Base-by-base conservation (phyloP, 2,888 invertebrate species). In the Athalia cordata region DNA sequence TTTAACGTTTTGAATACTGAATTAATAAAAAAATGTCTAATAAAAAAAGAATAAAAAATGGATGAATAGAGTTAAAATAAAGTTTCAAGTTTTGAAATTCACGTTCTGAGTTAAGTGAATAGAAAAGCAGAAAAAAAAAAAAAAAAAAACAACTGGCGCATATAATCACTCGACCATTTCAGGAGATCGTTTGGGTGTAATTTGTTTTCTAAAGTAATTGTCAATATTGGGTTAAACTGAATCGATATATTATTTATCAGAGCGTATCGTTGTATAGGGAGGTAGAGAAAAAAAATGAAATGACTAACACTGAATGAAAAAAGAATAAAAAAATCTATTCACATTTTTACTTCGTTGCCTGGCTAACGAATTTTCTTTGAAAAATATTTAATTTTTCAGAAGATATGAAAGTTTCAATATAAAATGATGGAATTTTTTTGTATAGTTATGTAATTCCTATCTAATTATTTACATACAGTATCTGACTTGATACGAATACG, bases 241-340 rank as follows among this genome's bases (percentile, higher is more conserved):
- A 55, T 68, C 29, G n/a, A 68, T 55, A 6, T 8, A 55, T 55
- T 15, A 55, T 72, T 72, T 59, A 72, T 72, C 72, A 72, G 72
- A 72, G 59, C 72, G 59, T 47, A 72, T 59, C 57, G 55, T n/a
- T n/a, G 7, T 55, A 29, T 29, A 29, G 29, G 29, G 2, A 29
- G 29, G 29, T 29, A 52, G 13, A 61, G 4, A 7, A 7, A 61
- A 61, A n/a, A 61, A 61, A 61, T 5, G 15, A 61, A 61, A n/a
- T 3, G 15, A 61, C n/a, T n/a, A n/a, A 61, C 5, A 61, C n/a
- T 13, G 15, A 0, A n/a, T 13, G 9, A 13, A 65, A 47, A 68
- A 52, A 67, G 9, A 55, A 55, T 11, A 55, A 3, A 3, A 55
- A 3, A 68, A 52, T 13, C 29, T 6, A 45, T 15, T 29, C 52